Evolutionary conservation across 2,113 vertebrate species (phyloP), one percentile per base, ranked within the genome.

Genomic region (Sprattus sprattus): DNA sequence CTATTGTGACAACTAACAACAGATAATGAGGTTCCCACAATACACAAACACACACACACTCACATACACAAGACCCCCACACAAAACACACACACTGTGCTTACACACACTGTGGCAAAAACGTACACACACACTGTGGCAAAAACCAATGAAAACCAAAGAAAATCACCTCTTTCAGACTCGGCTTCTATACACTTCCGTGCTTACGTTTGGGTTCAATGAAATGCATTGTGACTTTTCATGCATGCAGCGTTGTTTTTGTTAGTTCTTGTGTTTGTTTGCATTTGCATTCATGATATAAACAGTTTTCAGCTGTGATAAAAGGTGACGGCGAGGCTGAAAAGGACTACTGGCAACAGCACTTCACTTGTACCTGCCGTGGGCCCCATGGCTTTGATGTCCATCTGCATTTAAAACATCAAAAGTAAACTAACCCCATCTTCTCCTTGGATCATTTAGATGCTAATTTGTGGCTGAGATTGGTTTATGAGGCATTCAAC

Each of bases 1-100:
- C 93, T 92, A 96, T 97, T 97, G 96, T 98, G 85, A 92, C 93
- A 88, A 90, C 91, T 92, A 93, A 98, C 96, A 98, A 98, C 97
- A 96, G 96, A 97, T 96, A 97, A 97, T 97, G 71, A 78, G 71
- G 71, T 78, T 78, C 39, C 39, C 39, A 39, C 60, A 20, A 64
- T 25, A n/a, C 20, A 64, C 60, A 64, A 20, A 64, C 54, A 60
- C 16, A 60, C 54, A 60, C 16, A 60, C 54, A 60, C 16, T 18
- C 54, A 60, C n/a, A 28, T 28, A 78, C 25, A 32, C 28, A 81
- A 22, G 7, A 81, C 9, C 83, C 87, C 84, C 85, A 86, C 90
- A 88, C 83, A 86, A 84, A 22, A 85, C 82, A 83, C 78, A 28
- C 60, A 81, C 28, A 82, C 25, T 32, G 25, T 39, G 25, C 15